A percentile compares a stretch with the other conserved stretches of the same genome.
Evolutionary conservation across 2,888 invertebrate species (phyloP).

Genomic region (Pseudolycoriella hygida): DNA sequence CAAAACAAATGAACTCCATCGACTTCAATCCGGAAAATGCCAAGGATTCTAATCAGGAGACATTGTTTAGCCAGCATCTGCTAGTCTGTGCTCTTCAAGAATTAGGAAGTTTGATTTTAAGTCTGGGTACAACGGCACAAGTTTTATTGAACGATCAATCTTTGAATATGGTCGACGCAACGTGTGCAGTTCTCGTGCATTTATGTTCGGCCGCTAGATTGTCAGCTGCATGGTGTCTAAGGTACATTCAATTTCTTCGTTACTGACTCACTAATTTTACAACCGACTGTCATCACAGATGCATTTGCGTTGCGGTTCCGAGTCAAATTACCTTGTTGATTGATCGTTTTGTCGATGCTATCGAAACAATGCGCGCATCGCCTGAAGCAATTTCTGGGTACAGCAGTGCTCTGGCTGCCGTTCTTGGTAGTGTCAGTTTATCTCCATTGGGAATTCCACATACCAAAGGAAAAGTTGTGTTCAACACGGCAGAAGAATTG

Average conservation of each 20-base stretch:
- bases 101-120: conserved; percentile 73
- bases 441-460: conserved; percentile 92
- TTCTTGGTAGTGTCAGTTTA: conserved; percentile 76
- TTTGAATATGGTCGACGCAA: conserved; percentile 45
- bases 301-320: conserved; percentile 85
- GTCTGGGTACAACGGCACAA: conserved; percentile 87
- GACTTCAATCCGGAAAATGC: conserved; percentile 86
- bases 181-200: conserved; percentile 63
- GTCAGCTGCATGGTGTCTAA: conserved; percentile 87
- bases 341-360: conserved; percentile 72
- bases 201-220: conserved; percentile 86
- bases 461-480: conserved; percentile 91
- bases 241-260: too few relatives aligned
- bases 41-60: conserved; percentile 81
- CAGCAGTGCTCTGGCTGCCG: conserved; percentile 83
- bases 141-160: conserved; percentile 79
- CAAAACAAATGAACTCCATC: conserved; percentile 89
- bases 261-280: too few relatives aligned
- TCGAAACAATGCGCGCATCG: conserved; percentile 78
- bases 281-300: conserved; percentile 26
- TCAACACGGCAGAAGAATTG: conserved; percentile 92
- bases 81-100: conserved; percentile 89
- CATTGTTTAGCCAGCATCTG: conserved; percentile 76
- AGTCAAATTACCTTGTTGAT: conserved; percentile 86
- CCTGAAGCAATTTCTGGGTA: conserved; percentile 81